Evolutionary conservation across 2,113 vertebrate genomes (phyloP), one percentile per base, ranked within the genome.

Genomic region (Pelmatolapia mariae): DNA sequence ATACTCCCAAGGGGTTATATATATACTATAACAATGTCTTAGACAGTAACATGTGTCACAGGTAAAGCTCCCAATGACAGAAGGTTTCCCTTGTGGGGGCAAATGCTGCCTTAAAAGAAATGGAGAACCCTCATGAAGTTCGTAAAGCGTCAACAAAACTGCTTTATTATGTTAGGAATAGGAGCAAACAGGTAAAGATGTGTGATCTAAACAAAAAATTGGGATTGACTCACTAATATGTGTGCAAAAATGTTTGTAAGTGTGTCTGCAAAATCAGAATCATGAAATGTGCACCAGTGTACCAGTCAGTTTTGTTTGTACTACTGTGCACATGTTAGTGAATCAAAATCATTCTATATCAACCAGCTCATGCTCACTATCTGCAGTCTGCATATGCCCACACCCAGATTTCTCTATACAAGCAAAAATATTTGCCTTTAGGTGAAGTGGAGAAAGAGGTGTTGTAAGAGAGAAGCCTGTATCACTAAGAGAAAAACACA

Each of bases 21-120:
- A 5, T 0, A 22, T 3, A 13, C 8, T 53, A 87, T 85, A 80
- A 90, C 50, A 26, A 7, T 82, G 83, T 87, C 81, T 80, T 66
- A 61, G 79, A 52, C 45, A 52, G 83, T 52, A 81, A 52, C 8
- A 31, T 68, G 59, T 81, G 84, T 61, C 59, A 63, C 5, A 63
- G 85, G 93, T 56, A 15, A 66, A 78, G 53, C 82, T 85, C n/a
- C n/a, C 45, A 31, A 13, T 10, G 7, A 78, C 19, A 66, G 15
- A 68, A 43, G 16, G 0, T 29, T 76, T 76, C 2, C 68, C 15
- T 29, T 76, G 7, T 47, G 68, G 68, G 1, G 4, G 10, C 40
- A 76, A 76, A 47, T 29, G 40, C 1, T 29, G 43, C 71, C 24
- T 29, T 47, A 29, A 76, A 76, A 47, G 24, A 76, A 29, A 47